phyloP scores from a whole-genome alignment of 2,797 vertebrate genomes.

The Pseudocheirus occidentalis region DNA sequence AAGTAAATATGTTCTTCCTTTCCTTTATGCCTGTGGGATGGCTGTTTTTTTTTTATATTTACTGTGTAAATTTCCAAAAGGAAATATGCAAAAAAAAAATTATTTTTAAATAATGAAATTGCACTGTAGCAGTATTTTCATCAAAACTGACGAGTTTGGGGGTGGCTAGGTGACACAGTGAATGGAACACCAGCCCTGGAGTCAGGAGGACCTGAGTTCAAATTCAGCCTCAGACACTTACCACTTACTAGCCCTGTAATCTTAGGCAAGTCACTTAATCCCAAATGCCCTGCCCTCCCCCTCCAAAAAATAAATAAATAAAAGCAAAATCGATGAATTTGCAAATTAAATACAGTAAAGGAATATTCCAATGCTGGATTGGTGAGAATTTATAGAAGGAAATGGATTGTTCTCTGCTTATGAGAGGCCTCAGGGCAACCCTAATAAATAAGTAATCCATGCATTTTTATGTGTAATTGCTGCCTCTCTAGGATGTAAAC shows the following conservation, averaged over 20 bases:
- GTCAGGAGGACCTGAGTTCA: too few species aligned
- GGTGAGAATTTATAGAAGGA: neutral
- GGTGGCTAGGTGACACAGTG: too few species aligned
- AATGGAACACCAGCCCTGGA: too few species aligned
- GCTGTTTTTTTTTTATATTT: constrained; percentile 23
- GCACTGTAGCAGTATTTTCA: constrained; percentile 28
- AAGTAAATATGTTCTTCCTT: neutral
- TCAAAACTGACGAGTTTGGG: neutral
- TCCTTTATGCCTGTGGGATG: neutral
- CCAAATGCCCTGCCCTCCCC: too few species aligned
- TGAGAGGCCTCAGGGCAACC: neutral
- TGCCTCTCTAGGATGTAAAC: neutral
- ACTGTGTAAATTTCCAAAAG: constrained; percentile 39
- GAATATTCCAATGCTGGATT: neutral
- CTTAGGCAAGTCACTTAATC: too few species aligned
- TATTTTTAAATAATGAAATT: constrained; percentile 47
- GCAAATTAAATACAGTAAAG: neutral
- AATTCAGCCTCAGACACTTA: too few species aligned
- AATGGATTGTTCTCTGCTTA: neutral
- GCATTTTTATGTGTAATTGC: neutral
- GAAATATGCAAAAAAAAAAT: constrained; percentile 17
- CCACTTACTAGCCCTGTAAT: too few species aligned
- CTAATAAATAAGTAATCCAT: neutral
- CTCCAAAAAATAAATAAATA: too few species aligned
- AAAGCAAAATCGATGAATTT: neutral